phyloP scores from a whole-genome alignment of 2,797 vertebrate genomes.

The Pterois miles region DNA sequence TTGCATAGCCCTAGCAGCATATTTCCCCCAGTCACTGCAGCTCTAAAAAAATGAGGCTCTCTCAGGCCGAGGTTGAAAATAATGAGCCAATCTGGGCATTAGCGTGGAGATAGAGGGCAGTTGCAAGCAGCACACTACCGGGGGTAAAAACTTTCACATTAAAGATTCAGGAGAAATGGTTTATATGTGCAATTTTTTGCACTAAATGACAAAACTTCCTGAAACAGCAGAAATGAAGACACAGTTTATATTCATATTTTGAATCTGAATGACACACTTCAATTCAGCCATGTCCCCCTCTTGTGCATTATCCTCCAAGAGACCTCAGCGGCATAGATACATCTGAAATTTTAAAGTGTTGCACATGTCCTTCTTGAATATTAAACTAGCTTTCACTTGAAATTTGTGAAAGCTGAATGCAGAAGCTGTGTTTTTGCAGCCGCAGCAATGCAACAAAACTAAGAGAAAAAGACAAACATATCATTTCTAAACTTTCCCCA shows the following conservation, averaged over 20 bases:
- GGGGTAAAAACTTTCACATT: constrained; percentile 6
- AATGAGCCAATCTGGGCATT: constrained; percentile 46
- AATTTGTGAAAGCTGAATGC: constrained; percentile 11
- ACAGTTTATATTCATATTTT: background rate
- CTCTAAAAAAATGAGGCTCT: constrained; percentile 21
- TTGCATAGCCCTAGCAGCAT: background rate
- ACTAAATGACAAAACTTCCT: constrained; percentile 1
- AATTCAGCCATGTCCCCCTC: background rate
- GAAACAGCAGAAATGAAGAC: background rate
- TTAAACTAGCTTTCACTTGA: constrained; percentile 22
- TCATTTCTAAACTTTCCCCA: background rate
- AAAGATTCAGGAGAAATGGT: constrained; percentile 33
- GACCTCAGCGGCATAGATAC: background rate
- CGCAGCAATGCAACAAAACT: constrained; percentile 2
- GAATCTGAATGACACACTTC: background rate
- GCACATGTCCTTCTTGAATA: background rate
- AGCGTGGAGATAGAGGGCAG: constrained; percentile 17
- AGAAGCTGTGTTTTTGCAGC: background rate
- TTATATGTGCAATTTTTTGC: background rate
- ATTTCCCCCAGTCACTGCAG: constrained; percentile 3
- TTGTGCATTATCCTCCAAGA: background rate
- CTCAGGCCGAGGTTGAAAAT: constrained; percentile 36
- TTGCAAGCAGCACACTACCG: background rate
- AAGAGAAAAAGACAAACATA: background rate
- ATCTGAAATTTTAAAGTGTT: constrained; percentile 3